phyloP scores from a whole-genome alignment of 2,797 vertebrate species.

The Platyrinchus mystaceus region DNA sequence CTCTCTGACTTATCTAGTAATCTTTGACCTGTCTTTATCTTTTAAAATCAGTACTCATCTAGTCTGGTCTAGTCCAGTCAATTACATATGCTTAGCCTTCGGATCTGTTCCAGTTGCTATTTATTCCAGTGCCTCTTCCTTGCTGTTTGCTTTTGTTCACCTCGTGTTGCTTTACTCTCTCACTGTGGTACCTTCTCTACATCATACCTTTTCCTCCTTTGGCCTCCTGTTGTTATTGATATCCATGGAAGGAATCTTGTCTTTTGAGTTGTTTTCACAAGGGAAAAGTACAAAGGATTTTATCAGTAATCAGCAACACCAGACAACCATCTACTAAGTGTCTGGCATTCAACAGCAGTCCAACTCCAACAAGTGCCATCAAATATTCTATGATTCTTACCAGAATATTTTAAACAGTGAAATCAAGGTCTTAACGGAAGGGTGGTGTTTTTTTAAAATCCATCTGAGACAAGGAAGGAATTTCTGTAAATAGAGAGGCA shows the following conservation, averaged over 20 bases:
- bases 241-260: not conserved
- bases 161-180: not conserved
- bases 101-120: not conserved
- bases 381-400: not conserved
- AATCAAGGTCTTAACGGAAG: not conserved
- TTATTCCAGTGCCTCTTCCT: not conserved
- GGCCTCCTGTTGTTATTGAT: not conserved
- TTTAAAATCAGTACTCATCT: slow-evolving; percentile 22
- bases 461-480: not conserved
- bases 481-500: not conserved
- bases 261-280: not conserved
- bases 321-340: not conserved
- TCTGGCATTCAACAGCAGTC: not conserved
- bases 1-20: not conserved
- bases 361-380: not conserved
- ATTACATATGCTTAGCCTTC: not conserved
- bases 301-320: not conserved
- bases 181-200: not conserved
- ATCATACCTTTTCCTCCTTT: not conserved
- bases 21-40: not conserved
- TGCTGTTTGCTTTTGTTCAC: not conserved
- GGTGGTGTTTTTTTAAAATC: not conserved
- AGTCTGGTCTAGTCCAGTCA: not conserved
- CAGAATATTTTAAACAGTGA: not conserved
- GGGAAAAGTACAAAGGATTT: not conserved